Evolutionary conservation across 2,797 vertebrate genomes (phyloP).

Genomic region (Sebastes iracundus): DNA sequence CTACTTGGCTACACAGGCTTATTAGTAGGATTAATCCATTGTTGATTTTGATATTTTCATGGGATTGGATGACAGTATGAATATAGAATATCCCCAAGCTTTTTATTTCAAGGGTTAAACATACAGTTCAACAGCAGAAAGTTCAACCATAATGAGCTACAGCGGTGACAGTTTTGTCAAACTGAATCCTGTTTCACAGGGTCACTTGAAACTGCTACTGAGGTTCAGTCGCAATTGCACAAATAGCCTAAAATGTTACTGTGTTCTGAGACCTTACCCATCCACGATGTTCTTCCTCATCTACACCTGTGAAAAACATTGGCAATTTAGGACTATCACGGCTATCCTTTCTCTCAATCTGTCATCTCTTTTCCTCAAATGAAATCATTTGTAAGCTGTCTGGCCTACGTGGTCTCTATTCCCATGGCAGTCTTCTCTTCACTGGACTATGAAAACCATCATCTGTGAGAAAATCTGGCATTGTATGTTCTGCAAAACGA

Average conservation of each 20-base stretch:
- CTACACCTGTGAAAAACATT: not conserved
- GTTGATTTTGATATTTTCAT: not conserved
- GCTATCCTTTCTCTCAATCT: not conserved
- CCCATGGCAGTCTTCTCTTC: not conserved
- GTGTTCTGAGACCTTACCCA: not conserved
- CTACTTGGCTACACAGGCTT: not conserved
- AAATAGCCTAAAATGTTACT: not conserved
- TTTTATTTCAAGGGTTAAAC: not conserved
- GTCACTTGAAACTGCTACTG: not conserved
- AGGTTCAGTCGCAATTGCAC: not conserved
- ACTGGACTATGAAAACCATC: not conserved
- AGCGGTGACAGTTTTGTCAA: not conserved
- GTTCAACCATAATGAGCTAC: not conserved
- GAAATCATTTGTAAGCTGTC: not conserved
- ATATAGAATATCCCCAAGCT: not conserved
- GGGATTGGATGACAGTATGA: not conserved
- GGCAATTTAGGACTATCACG: not conserved
- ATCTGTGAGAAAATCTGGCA: not conserved
- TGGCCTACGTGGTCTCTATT: not conserved
- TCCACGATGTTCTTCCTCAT: not conserved
- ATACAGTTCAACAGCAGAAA: not conserved
- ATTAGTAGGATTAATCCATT: not conserved
- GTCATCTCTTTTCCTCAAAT: not conserved
- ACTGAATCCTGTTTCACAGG: not conserved
- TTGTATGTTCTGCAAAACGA: not conserved